Base-by-base conservation (phyloP, 2,888 invertebrate genomes). In the Amphipyra tragopoginis region DNA sequence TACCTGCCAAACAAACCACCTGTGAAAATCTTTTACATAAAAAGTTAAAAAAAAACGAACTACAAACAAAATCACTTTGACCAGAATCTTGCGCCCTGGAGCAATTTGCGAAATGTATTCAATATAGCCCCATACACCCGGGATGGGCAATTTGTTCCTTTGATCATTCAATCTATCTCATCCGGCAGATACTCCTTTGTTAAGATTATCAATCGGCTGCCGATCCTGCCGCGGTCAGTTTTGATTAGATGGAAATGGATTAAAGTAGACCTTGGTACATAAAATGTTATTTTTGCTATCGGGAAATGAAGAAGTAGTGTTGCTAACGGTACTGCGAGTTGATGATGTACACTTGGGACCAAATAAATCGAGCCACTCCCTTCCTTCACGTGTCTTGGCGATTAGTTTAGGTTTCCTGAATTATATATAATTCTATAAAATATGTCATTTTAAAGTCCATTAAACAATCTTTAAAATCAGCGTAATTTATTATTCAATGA, bases 111-210 rank as follows among this genome's bases (percentile, higher is more conserved):
- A 72, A 72, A 75, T 74, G 66, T 75, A 76, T 82, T 77, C 79
- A 73, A 70, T 75, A 63, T 62, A 34, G 57, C 51, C 47, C 56
- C 66, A 59, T 74, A 61, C 63, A 60, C 52, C 43, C 50, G 59
- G 42, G 64, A 65, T 67, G 50, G 67, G 73, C 73, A 75, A 80
- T 82, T 80, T 74, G 75, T 75, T 74, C 70, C 79, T 85, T 83
- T 86, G 84, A 84, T 84, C 80, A 70, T 72, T 66, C 66, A 77
- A 82, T 80, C 69, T 65, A 68, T 75, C 65, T 71, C 57, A 47
- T 50, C 55, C 61, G 62, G 61, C 34, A 66, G 65, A 57, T 65
- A 56, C 45, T 3, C 59, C 49, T 62, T 67, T 77, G 71, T 71
- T 70, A 51, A 64, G 52, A 65, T 63, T 67, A 72, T 72, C 76